phyloP scores from a whole-genome alignment of 2,888 invertebrate genomes.

The Lasiommata megera region DNA sequence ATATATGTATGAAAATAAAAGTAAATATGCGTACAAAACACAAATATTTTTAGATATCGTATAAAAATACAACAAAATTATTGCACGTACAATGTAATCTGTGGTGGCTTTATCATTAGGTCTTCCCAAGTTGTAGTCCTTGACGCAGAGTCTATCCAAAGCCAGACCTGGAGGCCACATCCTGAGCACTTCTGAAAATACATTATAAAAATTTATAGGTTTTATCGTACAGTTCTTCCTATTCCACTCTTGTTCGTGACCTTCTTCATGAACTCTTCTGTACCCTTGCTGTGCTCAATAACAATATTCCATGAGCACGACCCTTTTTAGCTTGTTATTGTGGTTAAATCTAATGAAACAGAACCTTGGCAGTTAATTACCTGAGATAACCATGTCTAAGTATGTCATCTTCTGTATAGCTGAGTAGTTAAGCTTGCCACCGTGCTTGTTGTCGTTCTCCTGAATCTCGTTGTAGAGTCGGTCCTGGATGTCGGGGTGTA shows the following conservation, averaged over 20 bases:
- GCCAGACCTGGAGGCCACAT: conserved; percentile 66
- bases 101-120: conserved; percentile 44
- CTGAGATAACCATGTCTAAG: conserved; percentile 78
- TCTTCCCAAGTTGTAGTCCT: conserved; percentile 68
- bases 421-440: conserved; percentile 61
- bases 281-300: no score
- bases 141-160: conserved; percentile 72
- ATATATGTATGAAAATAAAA: no score
- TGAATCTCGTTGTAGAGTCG: conserved; percentile 72
- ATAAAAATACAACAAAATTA: not conserved
- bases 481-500: conserved; percentile 76
- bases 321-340: no score
- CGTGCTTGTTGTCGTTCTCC: conserved; percentile 51
- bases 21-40: no score
- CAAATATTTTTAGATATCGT: no score
- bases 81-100: conserved; percentile 54
- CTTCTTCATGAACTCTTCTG: no score
- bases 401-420: conserved; percentile 72
- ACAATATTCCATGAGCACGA: no score
- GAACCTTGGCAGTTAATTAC: no score
- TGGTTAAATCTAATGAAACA: no score
- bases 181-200: conserved; percentile 59
- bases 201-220: not conserved
- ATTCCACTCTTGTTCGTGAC: no score
- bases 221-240: no score